Evolutionary conservation across 2,797 vertebrate species (phyloP).

Genomic region (Petrocephalus sullivani): DNA sequence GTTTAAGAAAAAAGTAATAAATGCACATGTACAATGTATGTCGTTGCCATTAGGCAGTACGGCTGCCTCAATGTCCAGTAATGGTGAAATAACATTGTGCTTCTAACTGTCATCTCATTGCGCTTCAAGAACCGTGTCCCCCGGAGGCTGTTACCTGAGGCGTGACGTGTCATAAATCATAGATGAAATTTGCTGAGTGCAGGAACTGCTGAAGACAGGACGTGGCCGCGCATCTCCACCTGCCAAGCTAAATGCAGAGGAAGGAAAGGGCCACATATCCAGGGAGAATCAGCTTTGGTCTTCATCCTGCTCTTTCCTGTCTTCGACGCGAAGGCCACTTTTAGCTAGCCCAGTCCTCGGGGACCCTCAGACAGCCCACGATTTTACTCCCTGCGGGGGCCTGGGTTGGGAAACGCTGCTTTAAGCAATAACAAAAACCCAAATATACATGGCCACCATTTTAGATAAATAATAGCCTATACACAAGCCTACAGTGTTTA

Average conservation of each 20-base stretch:
- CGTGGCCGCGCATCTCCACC: not conserved
- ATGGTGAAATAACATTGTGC: not conserved
- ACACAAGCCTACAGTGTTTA: not conserved
- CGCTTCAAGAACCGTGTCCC: not conserved
- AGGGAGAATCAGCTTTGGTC: too few relatives aligned
- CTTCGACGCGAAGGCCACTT: not conserved
- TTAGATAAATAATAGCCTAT: not conserved
- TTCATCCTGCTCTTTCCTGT: too few relatives aligned
- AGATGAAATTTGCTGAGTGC: not conserved
- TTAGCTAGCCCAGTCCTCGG: not conserved
- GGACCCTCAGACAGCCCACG: not conserved
- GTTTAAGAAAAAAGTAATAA: not conserved
- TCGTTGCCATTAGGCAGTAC: not conserved
- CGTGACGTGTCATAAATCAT: not conserved
- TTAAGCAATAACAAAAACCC: not conserved
- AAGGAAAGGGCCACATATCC: not conserved
- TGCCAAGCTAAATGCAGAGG: not conserved
- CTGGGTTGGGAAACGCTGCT: not conserved
- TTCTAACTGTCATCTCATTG: not conserved
- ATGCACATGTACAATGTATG: not conserved
- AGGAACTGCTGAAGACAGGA: not conserved
- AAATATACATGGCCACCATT: not conserved
- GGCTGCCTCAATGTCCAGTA: not conserved
- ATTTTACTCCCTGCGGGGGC: not conserved
- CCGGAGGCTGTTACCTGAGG: not conserved